Conservation (phyloP, 2,888 invertebrate species). For the Drosophila helvetica region DNA sequence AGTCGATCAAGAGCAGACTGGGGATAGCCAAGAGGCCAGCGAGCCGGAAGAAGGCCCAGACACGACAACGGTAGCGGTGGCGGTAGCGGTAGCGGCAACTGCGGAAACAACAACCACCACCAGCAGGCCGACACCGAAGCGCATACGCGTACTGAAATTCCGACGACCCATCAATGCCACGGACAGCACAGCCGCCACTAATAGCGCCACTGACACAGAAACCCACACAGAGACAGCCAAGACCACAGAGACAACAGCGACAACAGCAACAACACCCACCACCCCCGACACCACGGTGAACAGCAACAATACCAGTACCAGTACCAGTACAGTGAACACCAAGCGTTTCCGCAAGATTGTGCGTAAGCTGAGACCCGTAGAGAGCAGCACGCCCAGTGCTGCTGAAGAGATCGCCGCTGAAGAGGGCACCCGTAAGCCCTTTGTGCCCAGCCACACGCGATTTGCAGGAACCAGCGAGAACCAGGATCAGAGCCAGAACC, state of each 20-base stretch:
- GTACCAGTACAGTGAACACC: conserved; percentile 23
- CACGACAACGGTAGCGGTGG: too few relatives aligned
- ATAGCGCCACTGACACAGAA: conserved; percentile 64
- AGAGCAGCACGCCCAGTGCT: conserved; percentile 7
- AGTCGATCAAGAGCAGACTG: conserved; percentile 53
- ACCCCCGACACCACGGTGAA: conserved; percentile 28
- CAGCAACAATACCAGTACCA: conserved; percentile 26
- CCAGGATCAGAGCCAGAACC: too few relatives aligned
- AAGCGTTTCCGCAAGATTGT: conserved; percentile 80
- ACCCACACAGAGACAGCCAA: conserved; percentile 41
- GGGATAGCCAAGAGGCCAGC: conserved; percentile 8
- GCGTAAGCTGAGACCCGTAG: conserved; percentile 75
- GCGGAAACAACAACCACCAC: conserved; percentile 42
- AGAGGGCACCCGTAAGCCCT: conserved; percentile 47
- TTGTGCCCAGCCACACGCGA: conserved; percentile 48
- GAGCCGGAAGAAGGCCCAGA: too few relatives aligned
- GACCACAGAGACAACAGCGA: conserved; percentile 44
- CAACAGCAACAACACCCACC: conserved; percentile 33
- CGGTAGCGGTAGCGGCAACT: too few relatives aligned
- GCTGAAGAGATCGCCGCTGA: conserved; percentile 8
- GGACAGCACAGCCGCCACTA: conserved; percentile 61
- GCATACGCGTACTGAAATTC: conserved; percentile 76
- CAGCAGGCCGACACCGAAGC: conserved; percentile 62
- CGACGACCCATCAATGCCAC: conserved; percentile 66
- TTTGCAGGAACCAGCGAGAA: conserved; percentile 25